These are phyloP conservation scores for Helostoma temminkii DNA, from an alignment of 2,797 vertebrate genomes.

Conservation along the genomic window DNA sequence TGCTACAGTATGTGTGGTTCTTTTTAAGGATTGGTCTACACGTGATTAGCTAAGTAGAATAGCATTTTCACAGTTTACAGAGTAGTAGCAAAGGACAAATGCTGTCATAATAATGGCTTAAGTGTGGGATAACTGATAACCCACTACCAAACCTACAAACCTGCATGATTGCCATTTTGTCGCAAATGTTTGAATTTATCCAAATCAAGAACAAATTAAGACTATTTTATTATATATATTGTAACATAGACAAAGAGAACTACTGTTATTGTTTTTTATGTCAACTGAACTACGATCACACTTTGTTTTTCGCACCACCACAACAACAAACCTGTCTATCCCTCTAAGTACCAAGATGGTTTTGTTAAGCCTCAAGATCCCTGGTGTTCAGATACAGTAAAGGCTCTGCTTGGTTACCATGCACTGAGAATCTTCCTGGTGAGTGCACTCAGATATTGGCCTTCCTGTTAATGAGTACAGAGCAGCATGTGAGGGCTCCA, in stretches of 20 bases:
- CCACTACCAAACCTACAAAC: background rate
- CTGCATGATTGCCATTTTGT: background rate
- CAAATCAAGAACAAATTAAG: slow-evolving; percentile 2
- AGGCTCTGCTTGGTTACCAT: slow-evolving; percentile 16
- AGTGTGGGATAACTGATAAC: background rate
- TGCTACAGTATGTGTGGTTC: slow-evolving; percentile 19
- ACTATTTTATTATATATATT: no score
- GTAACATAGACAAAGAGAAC: no score
- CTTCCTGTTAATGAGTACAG: slow-evolving; percentile 92
- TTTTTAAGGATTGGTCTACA: slow-evolving; percentile 75
- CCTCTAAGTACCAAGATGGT: slow-evolving; percentile 11
- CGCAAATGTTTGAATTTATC: slow-evolving; percentile 13
- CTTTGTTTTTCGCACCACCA: slow-evolving; percentile 14
- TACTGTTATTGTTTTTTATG: background rate
- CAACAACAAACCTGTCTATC: slow-evolving; percentile 17
- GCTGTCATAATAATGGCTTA: slow-evolving; percentile 10
- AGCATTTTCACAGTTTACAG: background rate
- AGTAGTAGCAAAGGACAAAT: background rate
- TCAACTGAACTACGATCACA: slow-evolving; percentile 4
- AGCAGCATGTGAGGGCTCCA: slow-evolving; percentile 92
- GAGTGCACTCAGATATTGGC: slow-evolving; percentile 81
- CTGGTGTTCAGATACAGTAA: slow-evolving; percentile 14
- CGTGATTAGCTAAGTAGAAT: slow-evolving; percentile 5
- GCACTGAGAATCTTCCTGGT: slow-evolving; percentile 12
- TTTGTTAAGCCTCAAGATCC: slow-evolving; percentile 28